These are phyloP conservation scores for Cephus nigrinus DNA, from an alignment of 2,888 invertebrate species.

Conservation along the genomic window DNA sequence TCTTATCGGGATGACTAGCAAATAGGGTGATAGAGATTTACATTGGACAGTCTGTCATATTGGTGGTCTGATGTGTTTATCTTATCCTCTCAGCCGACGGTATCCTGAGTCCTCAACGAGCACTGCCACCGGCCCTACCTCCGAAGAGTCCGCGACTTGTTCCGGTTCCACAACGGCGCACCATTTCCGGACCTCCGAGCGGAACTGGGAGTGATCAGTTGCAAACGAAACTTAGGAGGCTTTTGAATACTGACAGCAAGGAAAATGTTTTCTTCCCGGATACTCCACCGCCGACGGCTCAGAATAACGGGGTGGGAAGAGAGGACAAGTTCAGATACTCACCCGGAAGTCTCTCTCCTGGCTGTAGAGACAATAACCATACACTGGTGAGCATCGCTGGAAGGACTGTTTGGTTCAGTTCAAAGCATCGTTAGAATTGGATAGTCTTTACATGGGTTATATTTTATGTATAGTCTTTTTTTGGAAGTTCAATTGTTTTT, in stretches of 20 bases:
- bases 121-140: conserved; percentile 64
- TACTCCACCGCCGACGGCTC: conserved; percentile 34
- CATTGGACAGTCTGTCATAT: not conserved
- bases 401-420: too few species aligned
- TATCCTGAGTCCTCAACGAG: conserved; percentile 56
- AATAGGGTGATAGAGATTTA: not conserved
- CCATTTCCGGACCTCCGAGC: conserved; percentile 56
- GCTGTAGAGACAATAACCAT: conserved; percentile 54
- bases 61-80: not conserved
- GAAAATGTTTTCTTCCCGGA: conserved; percentile 75
- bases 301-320: conserved; percentile 35
- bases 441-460: too few species aligned
- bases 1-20: too few species aligned
- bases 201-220: conserved; percentile 72
- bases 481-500: not conserved
- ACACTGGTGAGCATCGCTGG: conserved; percentile 29
- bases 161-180: conserved; percentile 60
- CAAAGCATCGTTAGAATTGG: too few species aligned
- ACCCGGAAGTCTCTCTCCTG: conserved; percentile 53
- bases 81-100: conserved; percentile 43
- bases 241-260: conserved; percentile 80
- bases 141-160: conserved; percentile 70
- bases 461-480: too few species aligned
- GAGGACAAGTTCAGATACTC: conserved; percentile 59
- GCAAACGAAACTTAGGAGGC: conserved; percentile 81